Percentiles rank a stretch among this genome's conserved stretches.
phyloP scores from a whole-genome alignment of 2,888 invertebrate species.

The Tridacna crocea region DNA sequence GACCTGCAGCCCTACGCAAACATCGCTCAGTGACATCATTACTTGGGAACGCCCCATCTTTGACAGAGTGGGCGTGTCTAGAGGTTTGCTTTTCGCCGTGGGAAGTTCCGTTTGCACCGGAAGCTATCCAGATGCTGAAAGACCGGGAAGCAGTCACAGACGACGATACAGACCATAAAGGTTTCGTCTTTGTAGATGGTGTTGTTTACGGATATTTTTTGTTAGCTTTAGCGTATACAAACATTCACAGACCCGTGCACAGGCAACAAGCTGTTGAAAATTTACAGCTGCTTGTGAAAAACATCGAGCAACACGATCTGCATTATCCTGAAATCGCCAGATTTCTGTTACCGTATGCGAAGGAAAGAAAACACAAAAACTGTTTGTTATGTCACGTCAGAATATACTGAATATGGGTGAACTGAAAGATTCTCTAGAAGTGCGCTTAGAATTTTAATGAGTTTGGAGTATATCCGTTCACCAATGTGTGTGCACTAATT shows the following conservation, averaged over 20 bases:
- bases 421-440: background rate
- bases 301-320: conserved; percentile 45
- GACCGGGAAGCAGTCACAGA: conserved; percentile 57
- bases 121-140: conserved; percentile 61
- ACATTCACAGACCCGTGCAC: conserved; percentile 56
- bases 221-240: conserved; percentile 50
- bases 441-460: too few relatives aligned
- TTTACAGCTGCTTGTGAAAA: conserved; percentile 52
- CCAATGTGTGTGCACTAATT: too few relatives aligned
- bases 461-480: too few relatives aligned
- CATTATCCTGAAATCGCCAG: conserved; percentile 58
- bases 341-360: conserved; percentile 58
- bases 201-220: conserved; percentile 60
- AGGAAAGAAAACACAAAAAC: conserved; percentile 61
- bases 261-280: conserved; percentile 59
- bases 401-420: conserved; percentile 28
- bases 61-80: conserved; percentile 59
- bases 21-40: conserved; percentile 62
- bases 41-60: conserved; percentile 54
- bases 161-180: conserved; percentile 58
- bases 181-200: conserved; percentile 59
- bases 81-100: conserved; percentile 55
- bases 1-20: conserved; percentile 41
- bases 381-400: conserved; percentile 60
- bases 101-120: conserved; percentile 61